Evolutionary conservation across 1,140 invertebrate genomes (phyloP).

Genomic region (Trachymyrmex septentrionalis): DNA sequence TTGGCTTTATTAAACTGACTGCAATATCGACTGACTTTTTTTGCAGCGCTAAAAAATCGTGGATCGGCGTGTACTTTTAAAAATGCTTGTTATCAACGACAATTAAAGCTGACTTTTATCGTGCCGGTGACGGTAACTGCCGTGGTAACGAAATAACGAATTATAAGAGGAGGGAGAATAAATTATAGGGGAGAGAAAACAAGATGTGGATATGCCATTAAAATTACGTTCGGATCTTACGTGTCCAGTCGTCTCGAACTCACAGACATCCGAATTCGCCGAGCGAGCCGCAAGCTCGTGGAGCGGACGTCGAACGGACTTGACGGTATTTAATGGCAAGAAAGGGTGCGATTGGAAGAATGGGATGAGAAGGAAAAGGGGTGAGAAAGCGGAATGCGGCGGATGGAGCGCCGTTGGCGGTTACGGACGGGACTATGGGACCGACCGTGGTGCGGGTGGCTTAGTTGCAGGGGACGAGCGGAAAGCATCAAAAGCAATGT

Average conservation of each 20-base stretch:
- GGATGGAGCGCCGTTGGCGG: slow-evolving; percentile 78
- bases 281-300: slow-evolving; percentile 52
- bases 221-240: slow-evolving; percentile 65
- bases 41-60: slow-evolving; percentile 33
- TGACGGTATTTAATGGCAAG: slow-evolving; percentile 73
- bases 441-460: slow-evolving; percentile 78
- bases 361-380: slow-evolving; percentile 77
- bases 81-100: slow-evolving; percentile 54
- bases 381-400: slow-evolving; percentile 77
- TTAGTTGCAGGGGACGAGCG: slow-evolving; percentile 80
- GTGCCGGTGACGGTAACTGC: slow-evolving; percentile 33
- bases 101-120: slow-evolving; percentile 52
- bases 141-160: slow-evolving; percentile 21
- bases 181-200: not conserved
- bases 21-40: slow-evolving; percentile 68
- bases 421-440: slow-evolving; percentile 77
- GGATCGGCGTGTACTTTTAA: slow-evolving; percentile 34
- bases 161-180: not conserved
- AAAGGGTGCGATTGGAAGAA: slow-evolving; percentile 81
- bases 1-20: slow-evolving; percentile 68
- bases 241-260: slow-evolving; percentile 47
- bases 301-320: slow-evolving; percentile 61
- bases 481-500: slow-evolving; percentile 88
- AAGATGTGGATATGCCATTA: not conserved
- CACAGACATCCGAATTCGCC: slow-evolving; percentile 41